phyloP scores from a whole-genome alignment of 2,113 vertebrate species.

The Meleagris gallopavo region DNA sequence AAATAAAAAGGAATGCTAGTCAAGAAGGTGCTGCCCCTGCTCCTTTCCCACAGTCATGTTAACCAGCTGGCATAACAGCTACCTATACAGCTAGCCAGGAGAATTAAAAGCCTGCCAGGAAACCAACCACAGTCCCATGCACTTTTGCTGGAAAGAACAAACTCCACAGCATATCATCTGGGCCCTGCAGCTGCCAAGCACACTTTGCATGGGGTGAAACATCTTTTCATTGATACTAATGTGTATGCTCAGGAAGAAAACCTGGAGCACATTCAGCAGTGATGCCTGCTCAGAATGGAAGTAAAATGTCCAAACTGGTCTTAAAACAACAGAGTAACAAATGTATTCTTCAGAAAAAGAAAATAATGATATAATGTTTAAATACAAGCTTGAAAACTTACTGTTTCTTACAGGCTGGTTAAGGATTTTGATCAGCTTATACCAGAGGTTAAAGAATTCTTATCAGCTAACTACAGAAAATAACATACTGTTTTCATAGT shows the following conservation, averaged over 20 bases:
- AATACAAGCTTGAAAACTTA: not conserved
- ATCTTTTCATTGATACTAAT: not conserved
- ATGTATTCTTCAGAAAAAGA: not conserved
- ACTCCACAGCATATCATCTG: conserved; percentile 33
- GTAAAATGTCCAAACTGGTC: not conserved
- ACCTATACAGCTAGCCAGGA: not conserved
- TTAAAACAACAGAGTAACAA: not conserved
- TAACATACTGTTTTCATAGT: not conserved
- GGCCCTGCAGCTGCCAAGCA: not conserved
- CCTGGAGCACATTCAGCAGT: not conserved
- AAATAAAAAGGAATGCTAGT: not conserved
- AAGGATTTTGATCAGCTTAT: not conserved
- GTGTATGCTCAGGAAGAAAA: not conserved
- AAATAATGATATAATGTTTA: not conserved
- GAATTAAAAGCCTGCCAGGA: conserved; percentile 12
- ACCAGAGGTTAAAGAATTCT: not conserved
- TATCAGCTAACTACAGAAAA: not conserved
- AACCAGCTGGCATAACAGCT: conserved; percentile 7
- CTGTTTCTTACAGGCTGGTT: not conserved
- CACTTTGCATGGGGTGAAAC: not conserved
- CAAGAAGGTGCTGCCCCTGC: not conserved
- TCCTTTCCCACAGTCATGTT: not conserved
- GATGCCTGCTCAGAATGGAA: not conserved
- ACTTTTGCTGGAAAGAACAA: conserved; percentile 48
- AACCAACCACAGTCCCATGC: not conserved